phyloP scores from a whole-genome alignment of 2,113 vertebrate species.

The Oenanthe melanoleuca region DNA sequence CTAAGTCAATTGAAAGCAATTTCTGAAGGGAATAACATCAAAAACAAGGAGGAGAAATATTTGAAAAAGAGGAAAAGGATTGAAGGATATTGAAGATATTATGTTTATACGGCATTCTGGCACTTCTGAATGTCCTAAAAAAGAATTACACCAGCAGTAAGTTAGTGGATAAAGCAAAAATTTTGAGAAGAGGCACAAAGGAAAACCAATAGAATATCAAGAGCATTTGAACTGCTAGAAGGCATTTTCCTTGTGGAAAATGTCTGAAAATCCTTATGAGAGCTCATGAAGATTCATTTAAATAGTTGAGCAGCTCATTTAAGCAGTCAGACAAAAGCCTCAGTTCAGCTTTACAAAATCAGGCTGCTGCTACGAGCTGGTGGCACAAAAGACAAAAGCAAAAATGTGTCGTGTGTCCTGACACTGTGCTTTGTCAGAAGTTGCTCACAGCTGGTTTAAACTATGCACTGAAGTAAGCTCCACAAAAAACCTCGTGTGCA shows the following conservation, averaged over 20 bases:
- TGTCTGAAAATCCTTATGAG: conserved; percentile 27
- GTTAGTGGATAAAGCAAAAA: conserved; percentile 34
- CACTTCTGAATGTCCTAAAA: conserved; percentile 44
- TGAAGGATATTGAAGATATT: conserved; percentile 48
- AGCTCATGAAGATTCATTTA: conserved; percentile 34
- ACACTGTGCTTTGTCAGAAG: background rate
- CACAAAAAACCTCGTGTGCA: background rate
- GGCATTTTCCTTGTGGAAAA: conserved; percentile 46
- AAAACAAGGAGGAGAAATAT: conserved; percentile 46
- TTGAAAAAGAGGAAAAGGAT: conserved; percentile 30
- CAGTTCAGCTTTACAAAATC: background rate
- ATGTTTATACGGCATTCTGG: conserved; percentile 49
- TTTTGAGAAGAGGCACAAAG: conserved; percentile 6
- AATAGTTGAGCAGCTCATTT: conserved; percentile 34
- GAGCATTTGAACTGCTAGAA: conserved; percentile 28
- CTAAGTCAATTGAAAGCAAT: conserved; percentile 60
- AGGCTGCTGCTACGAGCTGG: background rate
- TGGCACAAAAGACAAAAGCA: background rate
- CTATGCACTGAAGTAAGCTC: background rate
- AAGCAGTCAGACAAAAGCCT: conserved; percentile 10
- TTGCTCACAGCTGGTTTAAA: background rate
- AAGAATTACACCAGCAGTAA: conserved; percentile 3
- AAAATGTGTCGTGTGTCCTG: background rate
- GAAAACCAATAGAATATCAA: conserved; percentile 57
- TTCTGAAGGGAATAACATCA: conserved; percentile 67